Conservation (phyloP, 1,140 invertebrate species). For the Scaptomyza montana region DNA sequence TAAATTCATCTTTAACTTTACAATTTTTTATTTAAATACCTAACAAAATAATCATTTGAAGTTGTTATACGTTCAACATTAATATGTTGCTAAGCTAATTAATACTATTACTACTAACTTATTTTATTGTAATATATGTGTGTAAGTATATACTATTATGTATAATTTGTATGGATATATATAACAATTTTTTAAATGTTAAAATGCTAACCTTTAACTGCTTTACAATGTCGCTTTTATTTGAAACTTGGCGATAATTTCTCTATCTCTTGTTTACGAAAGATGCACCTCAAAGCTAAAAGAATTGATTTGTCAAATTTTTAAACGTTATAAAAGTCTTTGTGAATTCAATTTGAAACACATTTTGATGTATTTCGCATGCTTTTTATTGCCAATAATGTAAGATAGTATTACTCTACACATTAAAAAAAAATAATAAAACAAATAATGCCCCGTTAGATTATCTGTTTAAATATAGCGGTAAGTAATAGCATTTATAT, state of each 20-base stretch:
- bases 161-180: slow-evolving; percentile 30
- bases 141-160: neutral
- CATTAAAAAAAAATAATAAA: slow-evolving; percentile 41
- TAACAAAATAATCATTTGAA: slow-evolving; percentile 61
- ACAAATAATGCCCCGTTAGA: slow-evolving; percentile 31
- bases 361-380: slow-evolving; percentile 42
- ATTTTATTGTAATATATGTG: slow-evolving; percentile 13
- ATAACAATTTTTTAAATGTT: slow-evolving; percentile 73
- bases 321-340: slow-evolving; percentile 28
- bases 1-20: slow-evolving; percentile 78
- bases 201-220: slow-evolving; percentile 79
- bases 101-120: slow-evolving; percentile 68
- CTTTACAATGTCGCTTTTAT: slow-evolving; percentile 58
- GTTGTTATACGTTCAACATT: slow-evolving; percentile 41
- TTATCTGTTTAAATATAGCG: slow-evolving; percentile 42
- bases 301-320: slow-evolving; percentile 21
- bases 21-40: slow-evolving; percentile 67
- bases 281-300: slow-evolving; percentile 13
- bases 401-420: slow-evolving; percentile 27
- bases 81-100: slow-evolving; percentile 60
- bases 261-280: slow-evolving; percentile 19
- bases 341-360: slow-evolving; percentile 48
- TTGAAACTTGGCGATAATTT: slow-evolving; percentile 51
- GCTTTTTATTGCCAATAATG: slow-evolving; percentile 58
- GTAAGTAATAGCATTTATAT: slow-evolving; percentile 45